Evolutionary conservation across 2,797 vertebrate species (phyloP).

Genomic region (Myotis daubentonii): DNA sequence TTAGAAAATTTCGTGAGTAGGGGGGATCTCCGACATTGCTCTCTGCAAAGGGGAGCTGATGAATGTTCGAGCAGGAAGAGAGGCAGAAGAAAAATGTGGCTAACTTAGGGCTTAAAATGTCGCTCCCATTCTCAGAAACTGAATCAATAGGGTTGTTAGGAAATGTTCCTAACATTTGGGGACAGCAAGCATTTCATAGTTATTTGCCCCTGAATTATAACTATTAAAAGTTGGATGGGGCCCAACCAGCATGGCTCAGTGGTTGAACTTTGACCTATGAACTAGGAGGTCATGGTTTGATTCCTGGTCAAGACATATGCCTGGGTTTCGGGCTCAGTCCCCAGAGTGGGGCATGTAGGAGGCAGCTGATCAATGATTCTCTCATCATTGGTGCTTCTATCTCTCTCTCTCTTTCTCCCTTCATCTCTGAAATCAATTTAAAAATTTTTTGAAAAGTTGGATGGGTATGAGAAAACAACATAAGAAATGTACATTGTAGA

Average conservation of each 20-base stretch:
- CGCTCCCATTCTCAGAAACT: neutral
- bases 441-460: neutral
- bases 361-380: too few relatives aligned
- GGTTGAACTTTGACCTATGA: too few relatives aligned
- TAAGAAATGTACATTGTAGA: neutral
- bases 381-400: too few relatives aligned
- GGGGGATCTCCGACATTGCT: neutral
- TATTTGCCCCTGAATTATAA: neutral
- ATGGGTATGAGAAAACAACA: neutral
- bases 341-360: too few relatives aligned
- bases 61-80: constrained; percentile 1
- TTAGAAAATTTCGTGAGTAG: neutral
- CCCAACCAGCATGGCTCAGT: too few relatives aligned
- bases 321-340: too few relatives aligned
- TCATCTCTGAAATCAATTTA: too few relatives aligned
- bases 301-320: too few relatives aligned
- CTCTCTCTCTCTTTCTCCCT: too few relatives aligned
- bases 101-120: neutral
- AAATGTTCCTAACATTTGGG: neutral
- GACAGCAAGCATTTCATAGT: neutral
- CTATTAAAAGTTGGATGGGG: neutral
- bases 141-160: neutral
- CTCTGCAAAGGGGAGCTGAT: neutral
- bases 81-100: neutral
- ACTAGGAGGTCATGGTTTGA: too few relatives aligned